A percentile compares a stretch with the other conserved stretches of the same genome.
These are phyloP conservation scores for Brachionus koreanus DNA, from an alignment of 1,140 invertebrate species.

Conservation along the genomic window DNA sequence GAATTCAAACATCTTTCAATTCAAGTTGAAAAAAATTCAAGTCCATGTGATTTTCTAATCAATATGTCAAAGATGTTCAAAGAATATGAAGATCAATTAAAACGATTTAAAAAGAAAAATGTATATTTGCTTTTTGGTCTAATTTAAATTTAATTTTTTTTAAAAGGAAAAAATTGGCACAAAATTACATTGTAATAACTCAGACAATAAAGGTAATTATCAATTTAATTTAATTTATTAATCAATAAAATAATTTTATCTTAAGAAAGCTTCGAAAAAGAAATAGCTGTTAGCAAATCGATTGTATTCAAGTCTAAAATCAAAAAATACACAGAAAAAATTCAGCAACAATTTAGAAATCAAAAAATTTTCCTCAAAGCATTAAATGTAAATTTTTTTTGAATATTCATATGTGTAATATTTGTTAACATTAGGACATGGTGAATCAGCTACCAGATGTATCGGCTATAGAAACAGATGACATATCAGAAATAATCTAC, in stretches of 20 bases:
- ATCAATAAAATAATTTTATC: not conserved
- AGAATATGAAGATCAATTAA: slow-evolving; percentile 6
- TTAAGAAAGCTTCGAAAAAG: not conserved
- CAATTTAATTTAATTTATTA: not conserved
- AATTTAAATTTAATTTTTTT: too few species aligned
- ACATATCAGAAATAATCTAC: not conserved
- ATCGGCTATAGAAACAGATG: not conserved
- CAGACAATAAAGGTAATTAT: not conserved
- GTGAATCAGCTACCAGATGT: not conserved
- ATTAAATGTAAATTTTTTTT: not conserved
- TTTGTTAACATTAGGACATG: not conserved
- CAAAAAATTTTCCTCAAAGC: not conserved
- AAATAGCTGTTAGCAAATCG: not conserved
- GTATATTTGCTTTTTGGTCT: not conserved
- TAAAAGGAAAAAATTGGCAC: not conserved
- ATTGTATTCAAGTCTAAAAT: not conserved
- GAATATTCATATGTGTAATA: not conserved
- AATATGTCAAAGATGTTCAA: slow-evolving; percentile 7
- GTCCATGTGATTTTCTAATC: not conserved
- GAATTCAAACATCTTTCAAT: not conserved
- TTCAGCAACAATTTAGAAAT: not conserved
- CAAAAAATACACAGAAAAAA: not conserved
- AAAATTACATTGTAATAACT: not conserved
- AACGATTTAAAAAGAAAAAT: not conserved
- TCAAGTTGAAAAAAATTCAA: not conserved